These are phyloP conservation scores for Apamea monoglypha DNA, from an alignment of 2,888 invertebrate species.

Conservation along the genomic window DNA sequence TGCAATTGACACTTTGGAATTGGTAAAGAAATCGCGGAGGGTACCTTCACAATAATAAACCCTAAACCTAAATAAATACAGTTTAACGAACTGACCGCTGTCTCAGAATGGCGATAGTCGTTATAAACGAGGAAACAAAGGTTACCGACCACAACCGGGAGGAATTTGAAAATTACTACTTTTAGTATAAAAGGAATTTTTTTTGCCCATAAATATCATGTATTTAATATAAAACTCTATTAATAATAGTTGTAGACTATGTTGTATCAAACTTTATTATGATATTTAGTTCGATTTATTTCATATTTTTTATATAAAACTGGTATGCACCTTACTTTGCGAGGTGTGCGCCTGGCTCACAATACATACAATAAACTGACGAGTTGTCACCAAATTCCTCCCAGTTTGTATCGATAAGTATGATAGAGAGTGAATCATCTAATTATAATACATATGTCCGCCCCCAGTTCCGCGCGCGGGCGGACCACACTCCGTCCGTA, in stretches of 20 bases:
- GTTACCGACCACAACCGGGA: slow-evolving; percentile 50
- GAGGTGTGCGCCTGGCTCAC: slow-evolving; percentile 31
- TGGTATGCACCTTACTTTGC: slow-evolving; percentile 34
- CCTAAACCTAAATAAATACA: slow-evolving; percentile 71
- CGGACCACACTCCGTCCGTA: slow-evolving; percentile 66
- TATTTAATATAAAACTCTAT: slow-evolving; percentile 55
- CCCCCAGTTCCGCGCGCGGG: slow-evolving; percentile 43
- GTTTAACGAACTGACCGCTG: slow-evolving; percentile 58
- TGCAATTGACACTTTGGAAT: slow-evolving; percentile 65
- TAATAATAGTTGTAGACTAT: slow-evolving; percentile 57
- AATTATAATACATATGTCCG: slow-evolving; percentile 67
- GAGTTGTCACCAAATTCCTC: slow-evolving; percentile 62
- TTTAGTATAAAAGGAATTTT: slow-evolving; percentile 38
- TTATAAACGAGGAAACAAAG: slow-evolving; percentile 64
- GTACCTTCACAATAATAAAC: slow-evolving; percentile 68
- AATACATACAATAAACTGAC: slow-evolving; percentile 50
- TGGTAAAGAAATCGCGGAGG: slow-evolving; percentile 67
- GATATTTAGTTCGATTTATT: slow-evolving; percentile 61
- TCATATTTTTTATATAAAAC: slow-evolving; percentile 48
- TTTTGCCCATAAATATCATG: slow-evolving; percentile 47
- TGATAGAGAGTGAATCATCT: slow-evolving; percentile 68
- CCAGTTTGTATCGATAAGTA: slow-evolving; percentile 48
- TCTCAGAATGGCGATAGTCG: slow-evolving; percentile 59
- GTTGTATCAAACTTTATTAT: slow-evolving; percentile 63
- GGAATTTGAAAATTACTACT: slow-evolving; percentile 56